phyloP scores from a whole-genome alignment of 1,140 invertebrate genomes.

The Lerema accius region DNA sequence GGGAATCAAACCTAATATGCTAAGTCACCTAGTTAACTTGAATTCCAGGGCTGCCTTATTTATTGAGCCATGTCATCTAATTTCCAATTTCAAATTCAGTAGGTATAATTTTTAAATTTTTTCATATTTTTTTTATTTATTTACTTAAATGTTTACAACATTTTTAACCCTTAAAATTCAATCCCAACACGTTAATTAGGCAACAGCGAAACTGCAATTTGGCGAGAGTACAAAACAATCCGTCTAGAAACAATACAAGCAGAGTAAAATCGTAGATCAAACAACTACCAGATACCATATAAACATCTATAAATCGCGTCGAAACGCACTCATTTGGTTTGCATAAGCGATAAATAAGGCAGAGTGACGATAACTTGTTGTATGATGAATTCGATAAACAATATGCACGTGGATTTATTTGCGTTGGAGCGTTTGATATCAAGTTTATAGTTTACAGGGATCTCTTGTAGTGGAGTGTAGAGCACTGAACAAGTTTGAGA shows the following conservation, averaged over 20 bases:
- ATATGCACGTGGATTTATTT: conserved; percentile 11
- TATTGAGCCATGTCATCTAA: no score
- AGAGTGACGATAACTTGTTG: conserved; percentile 24
- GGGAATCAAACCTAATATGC: no score
- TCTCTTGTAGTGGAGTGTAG: no score
- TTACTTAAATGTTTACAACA: no score
- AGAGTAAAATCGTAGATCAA: conserved; percentile 16
- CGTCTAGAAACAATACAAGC: neutral
- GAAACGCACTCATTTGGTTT: conserved; percentile 31
- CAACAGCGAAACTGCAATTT: neutral
- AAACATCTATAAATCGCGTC: conserved; percentile 26
- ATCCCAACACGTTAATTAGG: neutral
- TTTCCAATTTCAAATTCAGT: no score
- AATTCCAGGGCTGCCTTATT: no score
- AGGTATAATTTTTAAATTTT: no score
- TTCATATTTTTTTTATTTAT: no score
- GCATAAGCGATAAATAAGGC: conserved; percentile 23
- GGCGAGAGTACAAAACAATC: conserved; percentile 4
- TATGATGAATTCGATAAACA: conserved; percentile 6
- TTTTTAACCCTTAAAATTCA: no score
- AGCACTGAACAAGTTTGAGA: no score
- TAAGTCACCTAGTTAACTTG: no score
- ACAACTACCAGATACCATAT: neutral
- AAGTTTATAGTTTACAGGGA: no score
- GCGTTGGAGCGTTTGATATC: neutral